phyloP scores from a whole-genome alignment of 1,140 invertebrate species.

The Drepana arcuata region DNA sequence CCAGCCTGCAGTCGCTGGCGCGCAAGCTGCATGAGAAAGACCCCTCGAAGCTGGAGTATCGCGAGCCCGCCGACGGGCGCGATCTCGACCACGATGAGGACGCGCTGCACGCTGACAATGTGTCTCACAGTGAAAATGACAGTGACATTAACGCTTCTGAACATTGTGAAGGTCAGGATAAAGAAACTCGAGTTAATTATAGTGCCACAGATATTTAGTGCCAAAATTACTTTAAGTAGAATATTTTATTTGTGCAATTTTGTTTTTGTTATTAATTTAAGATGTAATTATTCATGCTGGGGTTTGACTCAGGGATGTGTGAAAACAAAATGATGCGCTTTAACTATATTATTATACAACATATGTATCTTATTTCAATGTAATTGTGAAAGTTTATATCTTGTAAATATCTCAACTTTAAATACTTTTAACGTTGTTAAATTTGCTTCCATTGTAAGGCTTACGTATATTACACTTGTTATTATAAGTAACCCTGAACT shows the following conservation, averaged over 20 bases:
- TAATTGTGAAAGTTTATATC: slow-evolving; percentile 36
- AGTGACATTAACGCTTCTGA: slow-evolving; percentile 57
- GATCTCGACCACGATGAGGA: slow-evolving; percentile 63
- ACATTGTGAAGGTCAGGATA: slow-evolving; percentile 52
- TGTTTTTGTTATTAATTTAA: slow-evolving; percentile 67
- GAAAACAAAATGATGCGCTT: slow-evolving; percentile 67
- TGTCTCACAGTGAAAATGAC: slow-evolving; percentile 46
- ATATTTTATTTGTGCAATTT: slow-evolving; percentile 71
- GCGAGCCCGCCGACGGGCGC: slow-evolving; percentile 64
- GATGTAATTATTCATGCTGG: slow-evolving; percentile 54
- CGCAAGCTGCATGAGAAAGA: slow-evolving; percentile 88
- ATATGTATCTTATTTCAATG: slow-evolving; percentile 45
- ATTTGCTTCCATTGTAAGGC: slow-evolving; percentile 64
- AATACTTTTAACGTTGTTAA: slow-evolving; percentile 61
- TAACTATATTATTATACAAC: slow-evolving; percentile 48
- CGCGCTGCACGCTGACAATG: slow-evolving; percentile 31
- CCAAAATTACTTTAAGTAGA: slow-evolving; percentile 72
- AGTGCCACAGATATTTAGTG: slow-evolving; percentile 74
- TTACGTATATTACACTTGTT: slow-evolving; percentile 46
- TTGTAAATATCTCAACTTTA: slow-evolving; percentile 62
- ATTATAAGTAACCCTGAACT: slow-evolving; percentile 44
- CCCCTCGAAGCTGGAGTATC: slow-evolving; percentile 79
- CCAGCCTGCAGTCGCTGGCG: slow-evolving; percentile 85
- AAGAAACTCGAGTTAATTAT: slow-evolving; percentile 63
- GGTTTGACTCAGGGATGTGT: slow-evolving; percentile 48